Percentiles rank a stretch among this genome's conserved stretches.
Conservation (phyloP, 2,113 vertebrate species). For the Planiliza haematocheilus region DNA sequence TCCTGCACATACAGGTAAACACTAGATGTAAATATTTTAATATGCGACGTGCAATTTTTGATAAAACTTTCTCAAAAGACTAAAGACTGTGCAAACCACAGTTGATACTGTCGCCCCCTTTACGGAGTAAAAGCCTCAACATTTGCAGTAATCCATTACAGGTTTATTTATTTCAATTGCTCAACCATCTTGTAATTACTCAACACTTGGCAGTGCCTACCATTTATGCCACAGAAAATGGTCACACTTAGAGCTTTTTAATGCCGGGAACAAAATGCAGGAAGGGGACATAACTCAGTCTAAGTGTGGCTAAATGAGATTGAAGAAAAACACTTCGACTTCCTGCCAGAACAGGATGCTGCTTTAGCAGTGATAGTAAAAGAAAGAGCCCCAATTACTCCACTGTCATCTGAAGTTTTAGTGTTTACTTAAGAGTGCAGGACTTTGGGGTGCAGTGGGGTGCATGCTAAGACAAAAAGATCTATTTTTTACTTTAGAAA, state of each 20-base stretch:
- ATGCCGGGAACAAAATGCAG: constrained; percentile 68
- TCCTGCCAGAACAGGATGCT: constrained; percentile 77
- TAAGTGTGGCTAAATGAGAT: constrained; percentile 58
- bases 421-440: constrained; percentile 19
- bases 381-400: constrained; percentile 37
- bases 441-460: not conserved
- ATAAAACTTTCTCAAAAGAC: no score
- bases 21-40: no score
- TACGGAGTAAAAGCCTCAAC: constrained; percentile 1
- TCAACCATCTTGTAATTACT: constrained; percentile 71
- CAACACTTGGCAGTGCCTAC: constrained; percentile 55
- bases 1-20: no score
- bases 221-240: constrained; percentile 49
- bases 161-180: constrained; percentile 51
- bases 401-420: constrained; percentile 23
- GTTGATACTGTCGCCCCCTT: not conserved
- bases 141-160: constrained; percentile 6
- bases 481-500: not conserved
- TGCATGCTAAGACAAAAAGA: not conserved
- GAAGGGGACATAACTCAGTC: constrained; percentile 61
- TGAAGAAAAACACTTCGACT: constrained; percentile 49
- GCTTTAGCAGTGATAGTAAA: constrained; percentile 40
- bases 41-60: no score
- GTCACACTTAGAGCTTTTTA: constrained; percentile 61
- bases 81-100: no score